Conservation (phyloP, 2,113 vertebrate genomes). For the Pleuronectes platessa region DNA sequence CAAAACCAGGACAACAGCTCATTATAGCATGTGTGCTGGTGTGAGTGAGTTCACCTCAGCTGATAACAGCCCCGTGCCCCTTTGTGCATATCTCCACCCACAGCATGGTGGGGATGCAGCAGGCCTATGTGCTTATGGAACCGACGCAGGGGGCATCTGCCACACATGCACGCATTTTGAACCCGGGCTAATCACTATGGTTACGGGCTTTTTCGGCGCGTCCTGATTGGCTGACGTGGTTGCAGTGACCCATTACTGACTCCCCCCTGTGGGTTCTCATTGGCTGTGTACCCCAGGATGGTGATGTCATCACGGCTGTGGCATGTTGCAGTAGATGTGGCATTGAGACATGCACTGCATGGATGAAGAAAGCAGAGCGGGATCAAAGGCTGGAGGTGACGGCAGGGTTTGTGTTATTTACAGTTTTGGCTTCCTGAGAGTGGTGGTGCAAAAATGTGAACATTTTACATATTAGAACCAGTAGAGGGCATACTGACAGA, state of each 20-base stretch:
- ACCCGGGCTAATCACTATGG: slow-evolving; percentile 68
- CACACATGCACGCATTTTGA: slow-evolving; percentile 57
- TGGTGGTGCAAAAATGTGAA: too few species aligned
- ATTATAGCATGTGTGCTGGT: background rate
- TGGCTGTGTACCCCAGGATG: slow-evolving; percentile 61
- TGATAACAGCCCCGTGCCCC: slow-evolving; percentile 5
- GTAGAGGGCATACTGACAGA: too few species aligned
- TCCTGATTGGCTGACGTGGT: slow-evolving; percentile 50
- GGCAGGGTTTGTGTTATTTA: background rate
- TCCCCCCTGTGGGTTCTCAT: slow-evolving; percentile 56
- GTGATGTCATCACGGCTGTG: slow-evolving; percentile 61
- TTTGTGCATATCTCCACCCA: slow-evolving; percentile 23
- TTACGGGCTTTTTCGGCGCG: slow-evolving; percentile 58
- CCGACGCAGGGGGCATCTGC: slow-evolving; percentile 58
- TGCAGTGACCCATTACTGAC: slow-evolving; percentile 69
- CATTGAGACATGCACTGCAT: slow-evolving; percentile 37
- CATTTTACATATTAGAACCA: background rate
- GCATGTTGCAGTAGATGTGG: slow-evolving; percentile 46
- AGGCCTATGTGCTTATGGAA: slow-evolving; percentile 53
- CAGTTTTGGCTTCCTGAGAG: background rate
- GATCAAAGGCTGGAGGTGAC: slow-evolving; percentile 32
- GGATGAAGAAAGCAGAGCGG: background rate
- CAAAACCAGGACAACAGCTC: slow-evolving; percentile 17
- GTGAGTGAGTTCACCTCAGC: slow-evolving; percentile 22
- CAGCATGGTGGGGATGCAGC: slow-evolving; percentile 2